Evolutionary conservation across 2,888 invertebrate genomes (phyloP).

Genomic region (Limnephilus lunatus): DNA sequence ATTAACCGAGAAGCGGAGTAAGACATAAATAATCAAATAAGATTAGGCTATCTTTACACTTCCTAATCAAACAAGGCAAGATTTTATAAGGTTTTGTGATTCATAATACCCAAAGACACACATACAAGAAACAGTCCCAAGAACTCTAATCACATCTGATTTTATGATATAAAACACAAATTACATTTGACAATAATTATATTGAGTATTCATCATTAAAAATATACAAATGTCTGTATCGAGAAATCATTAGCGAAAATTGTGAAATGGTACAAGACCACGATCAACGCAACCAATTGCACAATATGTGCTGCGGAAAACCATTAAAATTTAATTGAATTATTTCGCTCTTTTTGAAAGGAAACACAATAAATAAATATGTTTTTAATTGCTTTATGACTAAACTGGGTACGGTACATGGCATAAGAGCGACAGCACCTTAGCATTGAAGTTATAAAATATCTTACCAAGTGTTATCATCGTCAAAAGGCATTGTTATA

Average conservation of each 20-base stretch:
- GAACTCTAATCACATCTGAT: not conserved
- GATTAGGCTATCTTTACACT: not conserved
- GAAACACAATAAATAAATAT: no score
- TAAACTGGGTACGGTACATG: not conserved
- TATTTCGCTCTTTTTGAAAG: not conserved
- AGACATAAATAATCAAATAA: no score
- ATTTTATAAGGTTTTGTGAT: not conserved
- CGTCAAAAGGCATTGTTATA: conserved; percentile 51
- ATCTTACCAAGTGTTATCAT: conserved; percentile 58
- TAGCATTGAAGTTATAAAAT: conserved; percentile 39
- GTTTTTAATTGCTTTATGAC: not conserved
- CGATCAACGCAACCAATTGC: not conserved
- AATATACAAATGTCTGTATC: not conserved
- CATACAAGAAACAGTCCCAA: not conserved
- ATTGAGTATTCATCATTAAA: not conserved
- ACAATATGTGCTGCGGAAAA: not conserved
- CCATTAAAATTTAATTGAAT: not conserved
- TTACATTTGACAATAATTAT: not conserved
- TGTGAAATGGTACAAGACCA: not conserved
- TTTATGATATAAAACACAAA: not conserved
- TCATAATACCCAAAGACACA: not conserved
- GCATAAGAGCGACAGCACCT: conserved; percentile 28
- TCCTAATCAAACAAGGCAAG: not conserved
- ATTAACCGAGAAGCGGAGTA: no score
- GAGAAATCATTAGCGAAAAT: not conserved